phyloP scores from a whole-genome alignment of 2,888 invertebrate genomes.

The Agrilus mali region DNA sequence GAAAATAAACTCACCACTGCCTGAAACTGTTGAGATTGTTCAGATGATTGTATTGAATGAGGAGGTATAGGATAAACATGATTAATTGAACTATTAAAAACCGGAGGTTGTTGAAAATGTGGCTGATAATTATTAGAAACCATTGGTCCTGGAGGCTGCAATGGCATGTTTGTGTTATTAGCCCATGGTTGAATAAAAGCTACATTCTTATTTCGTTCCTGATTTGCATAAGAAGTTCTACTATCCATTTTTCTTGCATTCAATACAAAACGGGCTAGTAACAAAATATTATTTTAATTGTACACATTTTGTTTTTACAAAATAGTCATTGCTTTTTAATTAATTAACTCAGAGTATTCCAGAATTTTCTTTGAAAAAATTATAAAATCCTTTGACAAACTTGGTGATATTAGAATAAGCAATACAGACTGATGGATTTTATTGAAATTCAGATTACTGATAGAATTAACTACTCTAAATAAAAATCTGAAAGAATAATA shows the following conservation, averaged over 20 bases:
- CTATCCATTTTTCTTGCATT: slow-evolving; percentile 9
- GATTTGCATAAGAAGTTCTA: not conserved
- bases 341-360: no score
- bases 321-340: no score
- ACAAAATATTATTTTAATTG: slow-evolving; percentile 2
- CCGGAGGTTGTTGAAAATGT: slow-evolving; percentile 8
- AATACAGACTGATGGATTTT: no score
- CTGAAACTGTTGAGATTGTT: slow-evolving; percentile 1
- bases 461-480: no score
- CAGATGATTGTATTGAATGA: not conserved
- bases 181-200: slow-evolving; percentile 12
- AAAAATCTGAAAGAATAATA: no score
- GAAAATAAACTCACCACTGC: no score
- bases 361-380: no score
- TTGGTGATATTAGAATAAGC: no score
- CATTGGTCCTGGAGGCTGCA: not conserved
- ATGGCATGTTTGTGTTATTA: slow-evolving; percentile 4
- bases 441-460: no score
- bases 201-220: slow-evolving; percentile 8
- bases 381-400: no score
- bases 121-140: not conserved
- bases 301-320: slow-evolving; percentile 1
- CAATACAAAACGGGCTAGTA: slow-evolving; percentile 18
- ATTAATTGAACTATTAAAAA: not conserved
- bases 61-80: not conserved